These are phyloP conservation scores for Perodicticus potto DNA, from an alignment of 2,797 vertebrate species.

Conservation along the genomic window DNA sequence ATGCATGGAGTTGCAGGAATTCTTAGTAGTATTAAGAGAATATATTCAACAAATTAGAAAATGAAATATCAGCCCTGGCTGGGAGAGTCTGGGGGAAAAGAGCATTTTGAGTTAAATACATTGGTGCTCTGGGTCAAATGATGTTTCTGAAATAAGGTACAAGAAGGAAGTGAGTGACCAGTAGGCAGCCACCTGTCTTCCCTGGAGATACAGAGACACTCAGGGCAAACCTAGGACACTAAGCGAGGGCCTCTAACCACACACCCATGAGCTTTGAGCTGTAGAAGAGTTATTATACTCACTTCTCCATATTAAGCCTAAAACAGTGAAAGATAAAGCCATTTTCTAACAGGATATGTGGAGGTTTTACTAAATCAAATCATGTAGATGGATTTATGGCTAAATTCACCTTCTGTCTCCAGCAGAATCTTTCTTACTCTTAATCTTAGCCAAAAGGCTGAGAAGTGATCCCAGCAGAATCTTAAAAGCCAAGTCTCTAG, in stretches of 20 bases:
- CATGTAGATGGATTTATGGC: constrained; percentile 5
- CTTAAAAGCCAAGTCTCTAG: constrained; percentile 46
- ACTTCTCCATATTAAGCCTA: not conserved
- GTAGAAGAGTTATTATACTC: not conserved
- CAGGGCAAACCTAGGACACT: not conserved
- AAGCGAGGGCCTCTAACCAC: not conserved
- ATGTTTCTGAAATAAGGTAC: not conserved
- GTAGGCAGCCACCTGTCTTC: not conserved
- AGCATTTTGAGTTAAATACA: not conserved
- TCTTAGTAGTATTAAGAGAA: not conserved
- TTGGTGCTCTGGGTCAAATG: constrained; percentile 10
- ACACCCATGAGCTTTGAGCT: not conserved
- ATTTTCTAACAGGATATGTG: not conserved
- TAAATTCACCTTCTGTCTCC: constrained; percentile 24
- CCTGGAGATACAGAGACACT: not conserved
- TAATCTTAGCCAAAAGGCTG: no score
- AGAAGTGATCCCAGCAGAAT: not conserved
- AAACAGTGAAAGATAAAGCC: constrained; percentile 36
- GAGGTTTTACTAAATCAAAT: constrained; percentile 6
- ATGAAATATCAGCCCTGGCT: not conserved
- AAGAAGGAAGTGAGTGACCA: not conserved
- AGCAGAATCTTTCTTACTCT: not conserved
- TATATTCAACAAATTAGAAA: constrained; percentile 30
- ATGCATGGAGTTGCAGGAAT: not conserved
- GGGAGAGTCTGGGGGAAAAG: not conserved